Conservation (phyloP, 2,113 vertebrate genomes). For the Peromyscus polionotus region DNA sequence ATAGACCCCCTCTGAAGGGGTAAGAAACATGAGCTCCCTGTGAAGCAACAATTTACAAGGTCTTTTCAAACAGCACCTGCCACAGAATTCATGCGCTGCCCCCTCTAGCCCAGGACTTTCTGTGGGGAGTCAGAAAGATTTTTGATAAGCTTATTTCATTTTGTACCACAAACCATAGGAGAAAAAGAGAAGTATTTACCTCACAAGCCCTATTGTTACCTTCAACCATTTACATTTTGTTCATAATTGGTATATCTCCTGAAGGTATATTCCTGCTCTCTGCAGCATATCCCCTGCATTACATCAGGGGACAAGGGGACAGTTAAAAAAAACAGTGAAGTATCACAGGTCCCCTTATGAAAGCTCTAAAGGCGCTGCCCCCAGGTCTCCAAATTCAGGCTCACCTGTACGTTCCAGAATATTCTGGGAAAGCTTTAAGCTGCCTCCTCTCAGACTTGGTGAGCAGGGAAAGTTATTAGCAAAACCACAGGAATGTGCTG, state of each 20-base stretch:
- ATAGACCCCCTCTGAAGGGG: conserved; percentile 17
- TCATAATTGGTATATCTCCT: not conserved
- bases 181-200: not conserved
- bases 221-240: not conserved
- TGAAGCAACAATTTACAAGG: not conserved
- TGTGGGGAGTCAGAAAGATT: not conserved
- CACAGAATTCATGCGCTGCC: not conserved
- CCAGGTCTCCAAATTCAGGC: not conserved
- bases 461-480: not conserved
- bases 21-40: not conserved
- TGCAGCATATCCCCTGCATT: not conserved
- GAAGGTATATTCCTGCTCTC: not conserved
- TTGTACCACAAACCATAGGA: not conserved
- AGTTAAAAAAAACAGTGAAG: not conserved
- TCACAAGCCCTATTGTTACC: not conserved
- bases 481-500: not conserved
- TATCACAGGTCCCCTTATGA: not conserved
- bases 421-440: not conserved
- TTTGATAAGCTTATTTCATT: conserved; percentile 29
- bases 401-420: not conserved
- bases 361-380: not conserved
- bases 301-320: not conserved
- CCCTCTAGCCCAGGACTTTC: not conserved
- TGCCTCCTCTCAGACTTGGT: not conserved
- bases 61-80: not conserved